These are phyloP conservation scores for Natrix natrix DNA, from an alignment of 2,797 vertebrate genomes.

Conservation along the genomic window DNA sequence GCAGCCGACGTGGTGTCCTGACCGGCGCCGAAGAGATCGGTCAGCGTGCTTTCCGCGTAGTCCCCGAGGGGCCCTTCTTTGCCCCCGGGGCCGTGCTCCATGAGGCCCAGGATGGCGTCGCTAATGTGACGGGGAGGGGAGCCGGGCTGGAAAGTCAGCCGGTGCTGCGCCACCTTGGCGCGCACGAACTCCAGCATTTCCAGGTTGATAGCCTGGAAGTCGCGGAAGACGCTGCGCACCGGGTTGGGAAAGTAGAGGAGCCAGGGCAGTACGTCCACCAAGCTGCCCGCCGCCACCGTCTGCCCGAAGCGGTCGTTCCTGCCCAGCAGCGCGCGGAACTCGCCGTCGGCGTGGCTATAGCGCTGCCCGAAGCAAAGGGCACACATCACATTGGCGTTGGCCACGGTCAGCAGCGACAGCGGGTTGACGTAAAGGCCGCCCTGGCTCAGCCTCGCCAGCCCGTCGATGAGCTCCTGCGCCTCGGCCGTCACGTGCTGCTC, in stretches of 20 bases:
- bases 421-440: constrained; percentile 72
- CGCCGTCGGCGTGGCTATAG: constrained; percentile 75
- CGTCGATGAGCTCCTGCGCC: constrained; percentile 69
- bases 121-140: constrained; percentile 72
- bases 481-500: constrained; percentile 79
- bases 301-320: constrained; percentile 74
- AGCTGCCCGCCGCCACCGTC: constrained; percentile 81
- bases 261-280: constrained; percentile 86
- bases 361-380: constrained; percentile 83
- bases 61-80: constrained; percentile 63
- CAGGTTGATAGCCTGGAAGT: constrained; percentile 74
- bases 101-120: constrained; percentile 72
- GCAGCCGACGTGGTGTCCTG: constrained; percentile 78
- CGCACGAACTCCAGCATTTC: constrained; percentile 78
- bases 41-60: constrained; percentile 72
- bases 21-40: constrained; percentile 79
- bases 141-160: constrained; percentile 68
- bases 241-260: constrained; percentile 82
- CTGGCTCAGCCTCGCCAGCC: constrained; percentile 53
- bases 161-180: constrained; percentile 74
- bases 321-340: constrained; percentile 76
- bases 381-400: constrained; percentile 81
- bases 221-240: constrained; percentile 72
- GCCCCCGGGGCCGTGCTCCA: constrained; percentile 55
- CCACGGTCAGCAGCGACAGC: constrained; percentile 71